Conservation (phyloP, 2,113 vertebrate genomes). For the Platycercus adscitus region DNA sequence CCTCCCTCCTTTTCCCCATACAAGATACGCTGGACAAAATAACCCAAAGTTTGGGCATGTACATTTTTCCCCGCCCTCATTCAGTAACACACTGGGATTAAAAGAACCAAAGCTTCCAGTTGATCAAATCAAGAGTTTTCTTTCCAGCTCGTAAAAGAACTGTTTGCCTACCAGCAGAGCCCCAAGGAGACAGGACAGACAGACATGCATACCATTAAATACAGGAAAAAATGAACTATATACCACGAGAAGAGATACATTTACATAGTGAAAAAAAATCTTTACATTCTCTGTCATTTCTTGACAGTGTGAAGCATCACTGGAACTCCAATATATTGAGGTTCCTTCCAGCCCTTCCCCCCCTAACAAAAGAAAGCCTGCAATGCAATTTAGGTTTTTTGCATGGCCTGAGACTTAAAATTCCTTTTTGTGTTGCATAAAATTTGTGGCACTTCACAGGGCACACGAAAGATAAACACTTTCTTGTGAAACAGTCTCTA, state of each 20-base stretch:
- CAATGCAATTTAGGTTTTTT: no score
- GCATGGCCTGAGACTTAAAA: neutral
- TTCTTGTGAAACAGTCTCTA: neutral
- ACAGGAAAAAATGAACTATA: constrained; percentile 55
- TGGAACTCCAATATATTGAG: neutral
- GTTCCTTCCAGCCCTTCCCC: neutral
- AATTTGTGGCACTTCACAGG: constrained; percentile 19
- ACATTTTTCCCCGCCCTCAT: fast-evolving
- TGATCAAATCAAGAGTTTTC: constrained; percentile 35
- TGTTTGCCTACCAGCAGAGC: constrained; percentile 42
- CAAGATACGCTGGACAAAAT: neutral
- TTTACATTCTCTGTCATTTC: constrained; percentile 15
- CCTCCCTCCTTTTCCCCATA: neutral
- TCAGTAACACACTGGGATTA: fast-evolving
- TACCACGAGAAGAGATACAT: neutral
- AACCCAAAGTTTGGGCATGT: no score
- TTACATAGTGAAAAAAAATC: neutral
- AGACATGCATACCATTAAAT: constrained; percentile 48
- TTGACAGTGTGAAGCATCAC: neutral
- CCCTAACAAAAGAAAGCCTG: no score
- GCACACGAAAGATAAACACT: constrained; percentile 9
- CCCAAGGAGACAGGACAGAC: constrained; percentile 28
- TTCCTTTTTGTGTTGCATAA: neutral
- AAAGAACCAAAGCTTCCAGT: neutral
- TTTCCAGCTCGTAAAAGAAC: constrained; percentile 53